These are phyloP conservation scores for Drosophila cognata DNA, from an alignment of 2,888 invertebrate genomes.

Conservation along the genomic window DNA sequence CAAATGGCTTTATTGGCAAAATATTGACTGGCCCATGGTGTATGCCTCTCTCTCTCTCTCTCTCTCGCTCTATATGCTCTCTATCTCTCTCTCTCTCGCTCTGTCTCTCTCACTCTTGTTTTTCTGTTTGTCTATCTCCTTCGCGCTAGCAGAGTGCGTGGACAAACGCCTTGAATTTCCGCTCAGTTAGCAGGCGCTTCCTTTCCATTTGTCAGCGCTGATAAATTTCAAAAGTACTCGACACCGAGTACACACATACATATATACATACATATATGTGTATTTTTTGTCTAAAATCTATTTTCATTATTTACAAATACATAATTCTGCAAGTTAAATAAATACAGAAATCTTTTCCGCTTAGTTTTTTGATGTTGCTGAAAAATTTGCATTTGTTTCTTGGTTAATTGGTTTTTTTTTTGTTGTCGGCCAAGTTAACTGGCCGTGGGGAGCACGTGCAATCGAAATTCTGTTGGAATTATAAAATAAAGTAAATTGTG, in stretches of 20 bases:
- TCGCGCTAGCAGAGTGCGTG: conserved; percentile 34
- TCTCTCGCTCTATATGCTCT: background rate
- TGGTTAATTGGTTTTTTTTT: background rate
- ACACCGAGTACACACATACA: conserved; percentile 3
- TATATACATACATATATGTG: conserved; percentile 22
- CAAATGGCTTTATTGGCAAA: conserved; percentile 75
- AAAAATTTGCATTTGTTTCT: conserved; percentile 4
- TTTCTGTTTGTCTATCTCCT: background rate
- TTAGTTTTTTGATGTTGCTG: background rate
- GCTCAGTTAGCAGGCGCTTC: conserved; percentile 49
- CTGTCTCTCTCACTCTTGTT: background rate
- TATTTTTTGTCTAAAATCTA: conserved; percentile 14
- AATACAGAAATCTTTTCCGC: conserved; percentile 2
- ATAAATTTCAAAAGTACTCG: conserved; percentile 37
- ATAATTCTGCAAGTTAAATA: background rate
- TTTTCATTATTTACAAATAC: conserved; percentile 32
- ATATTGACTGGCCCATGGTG: conserved; percentile 55
- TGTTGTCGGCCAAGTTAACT: background rate
- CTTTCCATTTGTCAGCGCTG: conserved; percentile 36
- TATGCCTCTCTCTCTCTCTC: conserved; percentile 8
- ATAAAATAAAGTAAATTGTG: conserved; percentile 39
- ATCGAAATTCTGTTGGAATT: conserved; percentile 7
- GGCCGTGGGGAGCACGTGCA: conserved; percentile 30
- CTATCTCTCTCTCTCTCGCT: background rate
- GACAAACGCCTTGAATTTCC: conserved; percentile 53